Conservation (phyloP, 2,888 invertebrate species). For the Unio pictorum region DNA sequence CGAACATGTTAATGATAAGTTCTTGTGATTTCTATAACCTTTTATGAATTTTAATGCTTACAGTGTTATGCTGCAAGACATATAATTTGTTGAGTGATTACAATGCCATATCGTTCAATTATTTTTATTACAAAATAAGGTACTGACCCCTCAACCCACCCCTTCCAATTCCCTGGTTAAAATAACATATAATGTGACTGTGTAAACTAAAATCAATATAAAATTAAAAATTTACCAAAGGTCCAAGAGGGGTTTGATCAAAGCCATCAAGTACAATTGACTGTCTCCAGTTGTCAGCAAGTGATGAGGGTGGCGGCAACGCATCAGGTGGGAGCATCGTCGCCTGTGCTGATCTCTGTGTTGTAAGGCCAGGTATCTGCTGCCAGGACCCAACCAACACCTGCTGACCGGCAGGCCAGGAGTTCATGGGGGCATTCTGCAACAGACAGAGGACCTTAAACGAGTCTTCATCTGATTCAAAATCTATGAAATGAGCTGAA, state of each 20-base stretch:
- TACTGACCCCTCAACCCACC: too few relatives aligned
- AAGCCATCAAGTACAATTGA: constrained; percentile 78
- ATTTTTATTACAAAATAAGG: too few relatives aligned
- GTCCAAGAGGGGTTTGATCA: constrained; percentile 57
- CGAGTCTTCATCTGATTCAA: neutral
- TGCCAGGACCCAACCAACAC: constrained; percentile 86
- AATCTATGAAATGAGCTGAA: constrained; percentile 1
- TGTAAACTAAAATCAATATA: too few relatives aligned
- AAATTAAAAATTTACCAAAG: constrained; percentile 44
- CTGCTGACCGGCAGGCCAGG: constrained; percentile 82
- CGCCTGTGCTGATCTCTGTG: constrained; percentile 36
- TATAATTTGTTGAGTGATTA: too few relatives aligned
- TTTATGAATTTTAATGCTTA: too few relatives aligned
- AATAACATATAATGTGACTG: too few relatives aligned
- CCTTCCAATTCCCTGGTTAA: too few relatives aligned
- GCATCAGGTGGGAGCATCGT: constrained; percentile 63
- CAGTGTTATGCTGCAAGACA: too few relatives aligned
- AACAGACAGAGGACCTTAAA: constrained; percentile 1
- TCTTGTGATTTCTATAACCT: too few relatives aligned
- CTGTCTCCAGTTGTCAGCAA: constrained; percentile 78
- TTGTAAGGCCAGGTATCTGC: constrained; percentile 76
- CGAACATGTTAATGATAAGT: too few relatives aligned
- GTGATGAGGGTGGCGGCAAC: constrained; percentile 51
- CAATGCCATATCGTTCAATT: too few relatives aligned
- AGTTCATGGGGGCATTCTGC: constrained; percentile 80